Percentiles rank a stretch among this genome's conserved stretches.
Evolutionary conservation across 2,797 vertebrate species (phyloP).

Genomic region (Pristis pectinata): DNA sequence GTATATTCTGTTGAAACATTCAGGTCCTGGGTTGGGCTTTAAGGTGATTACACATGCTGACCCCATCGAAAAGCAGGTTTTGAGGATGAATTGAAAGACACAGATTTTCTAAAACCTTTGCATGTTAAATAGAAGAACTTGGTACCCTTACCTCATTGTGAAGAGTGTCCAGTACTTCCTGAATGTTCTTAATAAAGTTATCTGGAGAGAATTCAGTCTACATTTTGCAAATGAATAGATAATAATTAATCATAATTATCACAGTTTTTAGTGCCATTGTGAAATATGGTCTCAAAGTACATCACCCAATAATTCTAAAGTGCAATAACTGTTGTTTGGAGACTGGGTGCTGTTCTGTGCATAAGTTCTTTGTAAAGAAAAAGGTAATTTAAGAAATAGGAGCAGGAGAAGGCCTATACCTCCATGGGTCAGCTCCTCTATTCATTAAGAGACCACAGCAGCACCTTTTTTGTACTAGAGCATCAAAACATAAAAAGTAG

Average conservation of each 20-base stretch:
- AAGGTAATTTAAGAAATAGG: neutral
- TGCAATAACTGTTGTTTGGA: neutral
- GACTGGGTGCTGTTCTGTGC: neutral
- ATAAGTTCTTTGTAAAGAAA: no score
- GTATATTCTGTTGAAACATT: no score
- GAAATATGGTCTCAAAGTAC: conserved; percentile 40
- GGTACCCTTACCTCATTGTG: conserved; percentile 54
- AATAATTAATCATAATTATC: neutral
- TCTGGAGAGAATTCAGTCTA: conserved; percentile 52
- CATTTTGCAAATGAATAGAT: neutral
- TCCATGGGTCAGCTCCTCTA: neutral
- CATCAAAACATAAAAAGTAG: no score
- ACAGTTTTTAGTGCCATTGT: no score
- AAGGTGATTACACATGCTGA: no score
- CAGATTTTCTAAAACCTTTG: neutral
- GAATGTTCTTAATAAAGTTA: conserved; percentile 51
- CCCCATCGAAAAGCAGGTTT: neutral
- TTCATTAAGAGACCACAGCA: neutral
- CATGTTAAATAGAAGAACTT: neutral
- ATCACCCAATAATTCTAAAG: neutral
- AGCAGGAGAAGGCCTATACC: neutral
- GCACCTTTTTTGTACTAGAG: no score
- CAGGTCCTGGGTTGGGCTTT: no score
- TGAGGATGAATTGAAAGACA: neutral
- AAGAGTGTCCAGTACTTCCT: conserved; percentile 56